Base-by-base conservation (phyloP, 1,140 invertebrate species). In the Charaxes varanes region DNA sequence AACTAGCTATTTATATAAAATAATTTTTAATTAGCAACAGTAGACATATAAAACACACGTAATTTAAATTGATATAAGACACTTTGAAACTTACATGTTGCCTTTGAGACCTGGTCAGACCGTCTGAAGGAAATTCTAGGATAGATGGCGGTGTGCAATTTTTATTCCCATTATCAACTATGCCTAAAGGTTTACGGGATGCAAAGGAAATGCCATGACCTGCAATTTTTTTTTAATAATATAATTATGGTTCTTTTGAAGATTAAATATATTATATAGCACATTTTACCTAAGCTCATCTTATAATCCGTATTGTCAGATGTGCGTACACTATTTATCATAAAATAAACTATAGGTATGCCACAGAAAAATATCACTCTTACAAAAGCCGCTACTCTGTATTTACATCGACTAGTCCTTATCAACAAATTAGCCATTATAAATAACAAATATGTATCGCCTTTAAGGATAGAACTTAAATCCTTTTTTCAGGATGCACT, bases 141-240 rank as follows among this genome's bases (percentile, higher is more conserved):
- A 95, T 93, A 33, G 91, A 90, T 14, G 92, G 87, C 11, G 90
- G 89, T 10, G 90, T 92, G 67, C 93, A 95, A 83, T 93, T 93
- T 21, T 27, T 33, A 4, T 13, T 43, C 44, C 42, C 8, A 19
- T 27, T 34, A 18, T 41, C 41, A 4, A 27, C n/a, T 15, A 41
- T 4, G 10, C 2, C 31, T n/a, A 47, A 38, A 1, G 74, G 53
- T 10, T 51, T 62, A 1, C 74, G 72, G 1, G 57, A 51, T 0
- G 37, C 2, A 7, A 54, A 50, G 2, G 13, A 4, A 15, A 3
- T 6, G 12, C 38, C 7, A 2, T 36, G 14, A 47, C 21, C 45
- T 53, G 28, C 33, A n/a, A n/a, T n/a, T n/a, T n/a, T n/a, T n/a
- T n/a, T n/a, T 14, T 8, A 18, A 21, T 14, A 34, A 27, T 7